Evolutionary conservation across 2,888 invertebrate species (phyloP).

Genomic region (Frankliniella intonsa): DNA sequence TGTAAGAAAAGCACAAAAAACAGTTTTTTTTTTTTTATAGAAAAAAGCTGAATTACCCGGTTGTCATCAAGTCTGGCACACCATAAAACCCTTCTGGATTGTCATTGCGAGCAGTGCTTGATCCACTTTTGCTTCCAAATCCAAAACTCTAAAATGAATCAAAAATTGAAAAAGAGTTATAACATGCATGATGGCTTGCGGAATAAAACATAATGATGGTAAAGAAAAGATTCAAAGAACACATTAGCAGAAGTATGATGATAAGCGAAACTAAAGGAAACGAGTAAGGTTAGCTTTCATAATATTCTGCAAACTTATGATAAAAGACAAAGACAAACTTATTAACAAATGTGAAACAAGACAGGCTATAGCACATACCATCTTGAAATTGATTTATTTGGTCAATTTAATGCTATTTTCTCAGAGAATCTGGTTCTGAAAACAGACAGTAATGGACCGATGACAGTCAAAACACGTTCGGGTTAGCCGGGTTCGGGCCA

Average conservation of each 20-base stretch:
- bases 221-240: background rate
- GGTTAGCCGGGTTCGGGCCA: too few relatives aligned
- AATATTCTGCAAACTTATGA: too few relatives aligned
- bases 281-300: background rate
- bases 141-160: conserved; percentile 58
- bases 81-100: conserved; percentile 58
- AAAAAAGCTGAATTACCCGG: conserved; percentile 46
- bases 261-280: background rate
- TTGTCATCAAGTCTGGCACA: conserved; percentile 59
- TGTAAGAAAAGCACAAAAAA: conserved; percentile 28
- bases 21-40: conserved; percentile 27
- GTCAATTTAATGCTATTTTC: too few relatives aligned
- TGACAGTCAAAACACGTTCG: too few relatives aligned
- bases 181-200: background rate
- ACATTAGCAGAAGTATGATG: background rate
- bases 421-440: too few relatives aligned
- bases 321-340: too few relatives aligned
- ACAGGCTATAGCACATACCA: too few relatives aligned
- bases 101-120: conserved; percentile 50
- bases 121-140: conserved; percentile 57
- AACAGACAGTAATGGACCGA: too few relatives aligned
- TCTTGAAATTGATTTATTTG: too few relatives aligned
- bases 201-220: background rate
- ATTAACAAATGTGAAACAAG: too few relatives aligned
- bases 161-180: background rate